A percentile compares a stretch with the other conserved stretches of the same genome.
Evolutionary conservation across 2,113 vertebrate species (phyloP).

Genomic region (Sinocyclocheilus maitianheensis): DNA sequence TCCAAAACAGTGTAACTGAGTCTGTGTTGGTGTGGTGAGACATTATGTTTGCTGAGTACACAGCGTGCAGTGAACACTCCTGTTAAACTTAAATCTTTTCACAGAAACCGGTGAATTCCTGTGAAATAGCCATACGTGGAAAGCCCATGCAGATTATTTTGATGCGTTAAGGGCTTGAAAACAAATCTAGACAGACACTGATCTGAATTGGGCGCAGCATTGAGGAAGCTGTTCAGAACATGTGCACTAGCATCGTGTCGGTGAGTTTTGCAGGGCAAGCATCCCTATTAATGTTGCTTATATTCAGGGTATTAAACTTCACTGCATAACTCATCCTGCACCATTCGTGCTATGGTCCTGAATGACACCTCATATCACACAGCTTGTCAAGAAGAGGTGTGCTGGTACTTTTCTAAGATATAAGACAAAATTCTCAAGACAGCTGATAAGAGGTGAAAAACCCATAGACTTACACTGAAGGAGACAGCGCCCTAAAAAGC

Average conservation of each 20-base stretch:
- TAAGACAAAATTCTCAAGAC: not conserved
- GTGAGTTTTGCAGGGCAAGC: not conserved
- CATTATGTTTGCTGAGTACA: slow-evolving; percentile 63
- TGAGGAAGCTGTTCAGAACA: not conserved
- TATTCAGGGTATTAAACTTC: not conserved
- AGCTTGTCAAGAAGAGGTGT: not conserved
- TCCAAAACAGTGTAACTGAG: slow-evolving; percentile 37
- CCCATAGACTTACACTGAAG: not conserved
- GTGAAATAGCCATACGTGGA: slow-evolving; percentile 58
- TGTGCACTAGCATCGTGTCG: too few relatives aligned
- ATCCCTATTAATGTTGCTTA: not conserved
- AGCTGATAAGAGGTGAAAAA: slow-evolving; percentile 13
- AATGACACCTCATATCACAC: not conserved
- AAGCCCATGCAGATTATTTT: slow-evolving; percentile 39
- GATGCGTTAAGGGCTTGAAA: slow-evolving; percentile 13
- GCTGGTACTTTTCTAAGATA: not conserved
- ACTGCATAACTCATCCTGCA: not conserved
- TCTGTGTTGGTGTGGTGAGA: slow-evolving; percentile 38
- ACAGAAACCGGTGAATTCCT: slow-evolving; percentile 55
- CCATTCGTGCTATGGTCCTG: not conserved
- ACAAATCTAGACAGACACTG: slow-evolving; percentile 21
- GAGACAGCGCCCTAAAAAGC: not conserved
- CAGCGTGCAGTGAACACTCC: slow-evolving; percentile 55
- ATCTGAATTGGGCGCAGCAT: not conserved
- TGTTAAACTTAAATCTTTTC: slow-evolving; percentile 67